phyloP scores from a whole-genome alignment of 2,113 vertebrate genomes.

The Elephantulus edwardii region DNA sequence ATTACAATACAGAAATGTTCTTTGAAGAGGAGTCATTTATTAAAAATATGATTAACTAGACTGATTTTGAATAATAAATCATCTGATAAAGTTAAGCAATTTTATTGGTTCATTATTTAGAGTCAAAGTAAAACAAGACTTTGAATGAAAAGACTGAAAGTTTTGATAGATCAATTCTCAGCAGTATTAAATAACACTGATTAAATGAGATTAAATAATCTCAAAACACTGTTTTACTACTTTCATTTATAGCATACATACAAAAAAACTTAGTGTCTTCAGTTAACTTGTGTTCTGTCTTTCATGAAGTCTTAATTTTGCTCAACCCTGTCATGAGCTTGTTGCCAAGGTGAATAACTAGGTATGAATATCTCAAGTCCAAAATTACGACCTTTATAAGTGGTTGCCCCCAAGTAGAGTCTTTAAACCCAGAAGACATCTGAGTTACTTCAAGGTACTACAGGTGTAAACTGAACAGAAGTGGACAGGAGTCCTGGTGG shows the following conservation, averaged over 20 bases:
- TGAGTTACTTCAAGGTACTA: constrained; percentile 56
- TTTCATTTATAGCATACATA: constrained; percentile 48
- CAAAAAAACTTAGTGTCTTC: constrained; percentile 54
- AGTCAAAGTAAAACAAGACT: constrained; percentile 6
- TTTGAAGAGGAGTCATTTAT: not conserved
- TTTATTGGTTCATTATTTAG: not conserved
- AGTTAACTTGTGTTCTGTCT: constrained; percentile 69
- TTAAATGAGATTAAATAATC: too few species aligned
- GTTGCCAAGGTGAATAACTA: constrained; percentile 77
- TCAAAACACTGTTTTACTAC: constrained; percentile 35
- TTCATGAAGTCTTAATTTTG: constrained; percentile 62
- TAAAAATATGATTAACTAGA: constrained; percentile 18
- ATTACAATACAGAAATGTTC: not conserved
- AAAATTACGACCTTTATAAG: constrained; percentile 69
- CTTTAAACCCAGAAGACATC: constrained; percentile 60
- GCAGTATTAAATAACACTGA: too few species aligned
- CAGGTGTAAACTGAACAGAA: constrained; percentile 40
- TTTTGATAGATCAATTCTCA: constrained; percentile 37
- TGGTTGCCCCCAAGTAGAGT: constrained; percentile 43
- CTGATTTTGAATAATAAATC: accelerated
- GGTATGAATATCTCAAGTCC: constrained; percentile 61
- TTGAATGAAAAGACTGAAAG: constrained; percentile 24
- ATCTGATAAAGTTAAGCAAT: not conserved
- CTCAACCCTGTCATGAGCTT: constrained; percentile 67
- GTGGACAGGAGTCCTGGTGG: not conserved